Percentiles rank a stretch among this genome's conserved stretches.
phyloP scores from a whole-genome alignment of 2,888 invertebrate genomes.

The Rotaria sp. region DNA sequence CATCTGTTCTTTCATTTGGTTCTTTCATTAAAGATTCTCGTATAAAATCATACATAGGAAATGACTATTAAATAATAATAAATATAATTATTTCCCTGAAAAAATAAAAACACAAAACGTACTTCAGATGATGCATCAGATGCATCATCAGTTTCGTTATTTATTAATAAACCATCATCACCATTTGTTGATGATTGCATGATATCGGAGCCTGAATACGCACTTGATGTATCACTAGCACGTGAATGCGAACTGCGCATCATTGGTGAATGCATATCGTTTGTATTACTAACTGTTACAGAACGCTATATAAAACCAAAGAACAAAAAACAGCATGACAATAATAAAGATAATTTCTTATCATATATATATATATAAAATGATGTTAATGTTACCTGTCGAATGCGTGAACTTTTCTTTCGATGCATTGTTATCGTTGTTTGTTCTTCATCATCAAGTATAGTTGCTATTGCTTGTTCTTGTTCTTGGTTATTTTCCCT shows the following conservation, averaged over 20 bases:
- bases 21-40: slow-evolving; percentile 95
- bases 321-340: neutral
- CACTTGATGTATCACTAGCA: slow-evolving; percentile 87
- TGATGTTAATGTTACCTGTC: neutral
- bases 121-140: slow-evolving; percentile 22
- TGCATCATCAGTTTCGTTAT: neutral
- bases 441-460: neutral
- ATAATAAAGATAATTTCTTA: neutral
- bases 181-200: slow-evolving; percentile 68
- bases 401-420: neutral
- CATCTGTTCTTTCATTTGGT: slow-evolving; percentile 83
- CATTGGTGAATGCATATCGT: slow-evolving; percentile 2
- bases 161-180: slow-evolving; percentile 37
- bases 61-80: neutral
- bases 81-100: no score
- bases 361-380: neutral
- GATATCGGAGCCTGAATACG: slow-evolving; percentile 89
- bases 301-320: neutral
- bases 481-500: neutral
- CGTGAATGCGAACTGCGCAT: slow-evolving; percentile 61
- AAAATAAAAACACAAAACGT: neutral
- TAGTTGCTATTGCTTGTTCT: neutral
- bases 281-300: neutral
- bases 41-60: slow-evolving; percentile 53
- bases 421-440: neutral